Evolutionary conservation across 2,888 invertebrate genomes (phyloP), one percentile per base, ranked within the genome.

Genomic region (Himalopsyche anomala): DNA sequence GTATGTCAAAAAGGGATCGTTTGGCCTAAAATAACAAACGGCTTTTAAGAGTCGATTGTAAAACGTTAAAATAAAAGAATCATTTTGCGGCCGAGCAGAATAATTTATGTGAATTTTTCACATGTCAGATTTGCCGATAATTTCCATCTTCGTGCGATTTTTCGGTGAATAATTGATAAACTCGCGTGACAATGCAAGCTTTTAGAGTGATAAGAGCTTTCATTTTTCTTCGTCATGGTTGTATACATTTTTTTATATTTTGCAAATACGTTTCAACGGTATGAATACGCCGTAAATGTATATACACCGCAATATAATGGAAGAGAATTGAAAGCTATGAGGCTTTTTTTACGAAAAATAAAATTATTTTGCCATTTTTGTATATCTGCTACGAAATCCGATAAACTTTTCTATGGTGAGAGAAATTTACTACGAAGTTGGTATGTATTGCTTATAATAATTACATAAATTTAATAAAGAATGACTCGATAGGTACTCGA

Each of bases 101-200:
- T 74, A 74, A 74, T 38, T 74, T 74, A 74, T 74, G 74, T 15
- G 36, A 28, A 74, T 3, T 74, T 74, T 69, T 74, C 74, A 74
- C 38, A 8, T 38, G 74, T 74, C 74, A 74, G 74, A 74, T 74
- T 36, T 38, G 5, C 74, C 28, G 74, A 74, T 74, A 74, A 74
- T 74, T 74, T 74, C 38, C 74, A 74, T 74, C 74, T 74, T 74
- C 74, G 74, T 74, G 74, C 74, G 45, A 84, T 56, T 56, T 83
- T 80, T 80, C 54, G 81, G 84, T 86, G 84, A 84, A 84, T 84
- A 84, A 86, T 84, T 84, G 86, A 86, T 86, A 81, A 40, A 84
- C 80, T 84, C 79, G 80, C 80, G 69, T 55, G 83, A 85, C 85
- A 85, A 85, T 85, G 85, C 83, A 45, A 45, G 79, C 85, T 80